A percentile compares a stretch with the other conserved stretches of the same genome.
Conservation (phyloP, 2,888 invertebrate genomes). For the Thymelicus sylvestris region DNA sequence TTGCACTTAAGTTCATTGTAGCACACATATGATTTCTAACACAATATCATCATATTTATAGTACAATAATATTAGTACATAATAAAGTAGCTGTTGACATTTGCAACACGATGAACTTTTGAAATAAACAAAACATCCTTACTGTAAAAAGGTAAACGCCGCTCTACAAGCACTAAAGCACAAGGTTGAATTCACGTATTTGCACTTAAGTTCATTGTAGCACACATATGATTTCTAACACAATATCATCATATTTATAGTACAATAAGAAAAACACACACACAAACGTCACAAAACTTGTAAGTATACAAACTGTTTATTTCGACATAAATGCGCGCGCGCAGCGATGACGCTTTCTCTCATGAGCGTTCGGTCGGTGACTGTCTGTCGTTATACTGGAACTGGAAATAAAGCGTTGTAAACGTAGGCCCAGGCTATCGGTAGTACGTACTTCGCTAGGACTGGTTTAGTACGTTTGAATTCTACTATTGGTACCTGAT, state of each 20-base stretch:
- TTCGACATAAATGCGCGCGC: constrained; percentile 56
- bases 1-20: constrained; percentile 34
- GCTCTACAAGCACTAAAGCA: constrained; percentile 59
- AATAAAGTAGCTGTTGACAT: constrained; percentile 10
- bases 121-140: constrained; percentile 53
- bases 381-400: constrained; percentile 66
- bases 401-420: constrained; percentile 44
- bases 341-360: constrained; percentile 53
- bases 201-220: constrained; percentile 33
- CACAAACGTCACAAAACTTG: constrained; percentile 58
- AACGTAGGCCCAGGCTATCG: constrained; percentile 57
- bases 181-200: constrained; percentile 51
- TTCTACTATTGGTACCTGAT: constrained; percentile 60
- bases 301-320: constrained; percentile 53
- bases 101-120: constrained; percentile 27
- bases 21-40: constrained; percentile 7
- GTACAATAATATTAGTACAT: too few species aligned
- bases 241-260: constrained; percentile 6
- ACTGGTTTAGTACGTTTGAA: constrained; percentile 68
- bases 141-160: constrained; percentile 71
- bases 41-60: constrained; percentile 8
- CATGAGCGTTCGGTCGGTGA: constrained; percentile 62
- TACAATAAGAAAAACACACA: constrained; percentile 25
- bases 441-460: constrained; percentile 52
- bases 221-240: constrained; percentile 9